phyloP scores from a whole-genome alignment of 2,888 invertebrate genomes.

The Artemia sp. region DNA sequence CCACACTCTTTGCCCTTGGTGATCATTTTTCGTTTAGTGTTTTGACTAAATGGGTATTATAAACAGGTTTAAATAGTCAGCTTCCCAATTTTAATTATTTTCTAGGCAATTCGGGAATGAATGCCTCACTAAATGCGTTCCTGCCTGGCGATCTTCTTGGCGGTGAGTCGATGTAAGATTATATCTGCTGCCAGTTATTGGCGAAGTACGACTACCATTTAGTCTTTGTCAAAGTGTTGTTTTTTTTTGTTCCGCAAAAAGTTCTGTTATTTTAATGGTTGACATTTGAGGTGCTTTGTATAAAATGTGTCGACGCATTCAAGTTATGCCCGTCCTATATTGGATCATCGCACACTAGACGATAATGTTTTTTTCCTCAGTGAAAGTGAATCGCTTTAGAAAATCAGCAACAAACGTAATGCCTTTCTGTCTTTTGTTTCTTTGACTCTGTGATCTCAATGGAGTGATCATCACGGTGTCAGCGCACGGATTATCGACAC shows the following conservation, averaged over 20 bases:
- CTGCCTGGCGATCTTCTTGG: constrained; percentile 72
- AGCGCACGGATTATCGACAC: neutral
- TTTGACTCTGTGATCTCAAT: constrained; percentile 11
- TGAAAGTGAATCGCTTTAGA: no score
- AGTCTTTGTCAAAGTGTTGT: no score
- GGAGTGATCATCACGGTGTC: constrained; percentile 14
- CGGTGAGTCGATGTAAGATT: constrained; percentile 58
- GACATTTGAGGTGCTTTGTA: no score
- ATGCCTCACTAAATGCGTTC: constrained; percentile 69
- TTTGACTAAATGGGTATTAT: no score
- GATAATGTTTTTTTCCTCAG: neutral
- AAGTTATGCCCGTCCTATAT: neutral
- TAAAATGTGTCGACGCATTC: no score
- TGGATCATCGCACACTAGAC: constrained; percentile 12
- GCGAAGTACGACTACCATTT: no score
- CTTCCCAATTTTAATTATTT: neutral
- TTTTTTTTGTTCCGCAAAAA: no score
- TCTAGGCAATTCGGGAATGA: constrained; percentile 45
- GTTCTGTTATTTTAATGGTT: no score
- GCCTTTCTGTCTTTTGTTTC: constrained; percentile 5
- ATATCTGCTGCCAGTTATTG: no score
- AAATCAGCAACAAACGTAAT: neutral
- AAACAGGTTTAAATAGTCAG: no score
- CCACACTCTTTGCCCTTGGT: no score
- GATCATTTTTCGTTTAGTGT: no score